Percentiles rank a stretch among this genome's conserved stretches.
Conservation (phyloP, 2,888 invertebrate species). For the Thalpophila matura region DNA sequence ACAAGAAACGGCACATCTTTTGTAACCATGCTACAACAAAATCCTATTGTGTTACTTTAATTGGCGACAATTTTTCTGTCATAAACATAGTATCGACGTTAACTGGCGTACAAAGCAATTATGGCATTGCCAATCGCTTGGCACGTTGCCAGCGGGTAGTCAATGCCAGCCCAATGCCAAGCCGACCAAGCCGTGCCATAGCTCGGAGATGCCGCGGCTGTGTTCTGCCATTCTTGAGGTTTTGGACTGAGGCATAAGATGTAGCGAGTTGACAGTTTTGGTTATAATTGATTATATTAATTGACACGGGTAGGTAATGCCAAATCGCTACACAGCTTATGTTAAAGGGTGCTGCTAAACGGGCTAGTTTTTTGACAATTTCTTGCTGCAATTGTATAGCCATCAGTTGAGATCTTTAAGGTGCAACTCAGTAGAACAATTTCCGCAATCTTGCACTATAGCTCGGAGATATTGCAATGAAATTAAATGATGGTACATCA, state of each 20-base stretch:
- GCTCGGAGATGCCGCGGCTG: conserved; percentile 57
- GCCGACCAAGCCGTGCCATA: conserved; percentile 53
- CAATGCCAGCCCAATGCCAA: conserved; percentile 64
- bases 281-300: background rate
- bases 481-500: too few relatives aligned
- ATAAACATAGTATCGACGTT: conserved; percentile 47
- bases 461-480: too few relatives aligned
- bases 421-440: too few relatives aligned
- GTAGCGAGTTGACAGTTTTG: conserved; percentile 7
- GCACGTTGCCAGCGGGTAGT: conserved; percentile 65
- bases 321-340: too few relatives aligned
- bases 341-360: too few relatives aligned
- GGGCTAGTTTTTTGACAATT: too few relatives aligned
- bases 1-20: background rate
- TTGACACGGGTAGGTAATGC: too few relatives aligned
- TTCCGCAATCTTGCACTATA: too few relatives aligned
- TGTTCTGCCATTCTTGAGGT: conserved; percentile 48
- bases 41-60: conserved; percentile 26
- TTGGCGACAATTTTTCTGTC: conserved; percentile 39
- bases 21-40: conserved; percentile 1
- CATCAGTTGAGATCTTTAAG: too few relatives aligned
- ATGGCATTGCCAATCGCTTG: conserved; percentile 67
- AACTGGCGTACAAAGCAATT: conserved; percentile 68
- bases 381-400: too few relatives aligned
- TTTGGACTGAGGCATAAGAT: background rate